Base-by-base conservation (phyloP, 2,888 invertebrate genomes). In the Neoitamus cyanurus region DNA sequence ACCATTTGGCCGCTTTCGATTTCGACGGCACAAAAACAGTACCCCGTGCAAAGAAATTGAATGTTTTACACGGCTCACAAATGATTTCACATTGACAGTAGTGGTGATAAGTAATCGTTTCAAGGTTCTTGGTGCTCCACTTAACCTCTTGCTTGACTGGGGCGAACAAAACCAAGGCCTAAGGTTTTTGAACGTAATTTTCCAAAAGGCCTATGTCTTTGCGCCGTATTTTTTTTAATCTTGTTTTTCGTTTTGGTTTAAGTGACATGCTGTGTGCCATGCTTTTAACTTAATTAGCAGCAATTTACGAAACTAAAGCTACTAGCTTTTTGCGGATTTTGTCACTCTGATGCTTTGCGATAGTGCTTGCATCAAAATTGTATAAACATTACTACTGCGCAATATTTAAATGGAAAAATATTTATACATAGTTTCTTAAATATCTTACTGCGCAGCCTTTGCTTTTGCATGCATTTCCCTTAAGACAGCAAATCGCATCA, bases 131-230 rank as follows among this genome's bases (percentile, higher is more conserved):
- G 31, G 36, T 75, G 37, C 75, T 75, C 75, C 25, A 75, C 25
- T 73, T 73, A 73, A 73, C 37, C 73, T 75, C 36, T 37, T 25
- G 20, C 20, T 75, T 58, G 25, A 36, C 37, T 15, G 75, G 15
- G 4, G 11, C 58, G 58, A 75, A 37, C 15, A 37, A 37, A 34
- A 34, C 34, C 75, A 75, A 75, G 37, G 75, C 25, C 15, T 37
- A 25, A 75, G 75, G 75, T 75, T 15, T 37, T 75, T 75, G 75
- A 34, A 75, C 75, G 75, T 25, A 37, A 70, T 70, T 70, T 70
- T 31, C 13, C 9, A 58, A 25, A 58, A 42, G 42, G 5, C 6
- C 15, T 25, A 25, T 58, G 25, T 34, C 34, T 34, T 3, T 34
- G n/a, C n/a, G n/a, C n/a, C n/a, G n/a, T 34, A 34, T 34, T 34